Percentiles rank a stretch among this genome's conserved stretches.
Evolutionary conservation across 2,888 invertebrate genomes (phyloP).

Genomic region (Camponotus fellah): DNA sequence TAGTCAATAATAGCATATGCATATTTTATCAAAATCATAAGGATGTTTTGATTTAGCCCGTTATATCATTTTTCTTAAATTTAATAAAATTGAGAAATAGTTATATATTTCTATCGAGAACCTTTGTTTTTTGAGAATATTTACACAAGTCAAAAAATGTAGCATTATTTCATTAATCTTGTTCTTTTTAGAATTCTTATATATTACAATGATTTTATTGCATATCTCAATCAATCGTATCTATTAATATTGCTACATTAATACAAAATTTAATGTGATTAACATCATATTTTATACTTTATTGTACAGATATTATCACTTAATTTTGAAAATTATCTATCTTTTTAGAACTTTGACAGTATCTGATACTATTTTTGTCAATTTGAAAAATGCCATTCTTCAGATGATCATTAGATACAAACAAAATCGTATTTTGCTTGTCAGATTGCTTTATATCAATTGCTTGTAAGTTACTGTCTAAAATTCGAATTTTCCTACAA

Average conservation of each 20-base stretch:
- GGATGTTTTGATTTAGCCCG: conserved; percentile 2
- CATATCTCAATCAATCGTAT: conserved; percentile 10
- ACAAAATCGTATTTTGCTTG: conserved; percentile 80
- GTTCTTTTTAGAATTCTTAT: not conserved
- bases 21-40: conserved; percentile 4
- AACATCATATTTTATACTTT: conserved; percentile 40
- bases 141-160: conserved; percentile 21
- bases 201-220: conserved; percentile 32
- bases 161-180: conserved; percentile 12
- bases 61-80: conserved; percentile 16
- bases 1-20: not conserved
- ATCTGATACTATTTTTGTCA: conserved; percentile 67
- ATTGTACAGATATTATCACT: conserved; percentile 48
- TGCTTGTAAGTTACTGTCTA: conserved; percentile 77
- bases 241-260: conserved; percentile 48
- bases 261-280: conserved; percentile 26
- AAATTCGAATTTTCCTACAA: conserved; percentile 71
- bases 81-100: conserved; percentile 18
- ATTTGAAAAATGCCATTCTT: conserved; percentile 77
- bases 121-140: conserved; percentile 17
- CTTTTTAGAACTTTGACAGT: conserved; percentile 70
- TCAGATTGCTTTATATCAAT: conserved; percentile 79
- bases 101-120: not conserved
- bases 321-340: conserved; percentile 52
- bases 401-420: conserved; percentile 76